Evolutionary conservation across 2,113 vertebrate genomes (phyloP).

Genomic region (Edolisoma coerulescens): DNA sequence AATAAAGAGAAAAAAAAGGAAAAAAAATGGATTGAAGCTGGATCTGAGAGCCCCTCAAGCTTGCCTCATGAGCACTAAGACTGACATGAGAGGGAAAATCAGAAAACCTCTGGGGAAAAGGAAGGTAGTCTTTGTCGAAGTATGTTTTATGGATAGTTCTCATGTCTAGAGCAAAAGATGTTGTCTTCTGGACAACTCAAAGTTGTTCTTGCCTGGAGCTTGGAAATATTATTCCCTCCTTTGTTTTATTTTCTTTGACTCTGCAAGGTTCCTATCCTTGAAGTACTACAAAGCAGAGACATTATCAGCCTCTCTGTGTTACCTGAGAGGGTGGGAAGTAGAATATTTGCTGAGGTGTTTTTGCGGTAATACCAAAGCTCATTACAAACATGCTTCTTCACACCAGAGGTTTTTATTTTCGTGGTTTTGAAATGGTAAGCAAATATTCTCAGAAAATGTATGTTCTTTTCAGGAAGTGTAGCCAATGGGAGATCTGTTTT

Average conservation of each 20-base stretch:
- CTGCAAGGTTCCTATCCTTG: neutral
- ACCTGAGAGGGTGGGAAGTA: neutral
- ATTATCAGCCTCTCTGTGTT: neutral
- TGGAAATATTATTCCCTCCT: neutral
- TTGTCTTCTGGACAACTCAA: neutral
- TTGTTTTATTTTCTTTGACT: neutral
- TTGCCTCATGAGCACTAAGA: neutral
- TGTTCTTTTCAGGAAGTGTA: neutral
- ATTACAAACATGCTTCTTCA: neutral
- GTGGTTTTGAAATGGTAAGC: constrained; percentile 1
- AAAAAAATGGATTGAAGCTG: neutral
- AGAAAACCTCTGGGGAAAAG: neutral
- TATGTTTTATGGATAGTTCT: neutral
- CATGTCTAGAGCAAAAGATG: neutral
- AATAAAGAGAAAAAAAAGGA: fast-evolving
- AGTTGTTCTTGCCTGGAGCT: neutral
- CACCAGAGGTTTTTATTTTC: neutral
- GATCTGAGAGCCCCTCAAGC: neutral
- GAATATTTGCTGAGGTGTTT: constrained; percentile 20
- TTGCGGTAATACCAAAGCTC: neutral
- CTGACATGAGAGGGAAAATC: neutral
- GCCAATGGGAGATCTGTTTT: neutral
- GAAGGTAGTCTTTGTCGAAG: neutral
- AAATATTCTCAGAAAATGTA: neutral
- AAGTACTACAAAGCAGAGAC: neutral